These are phyloP conservation scores for Acronicta aceris DNA, from an alignment of 2,888 invertebrate species.

Conservation along the genomic window DNA sequence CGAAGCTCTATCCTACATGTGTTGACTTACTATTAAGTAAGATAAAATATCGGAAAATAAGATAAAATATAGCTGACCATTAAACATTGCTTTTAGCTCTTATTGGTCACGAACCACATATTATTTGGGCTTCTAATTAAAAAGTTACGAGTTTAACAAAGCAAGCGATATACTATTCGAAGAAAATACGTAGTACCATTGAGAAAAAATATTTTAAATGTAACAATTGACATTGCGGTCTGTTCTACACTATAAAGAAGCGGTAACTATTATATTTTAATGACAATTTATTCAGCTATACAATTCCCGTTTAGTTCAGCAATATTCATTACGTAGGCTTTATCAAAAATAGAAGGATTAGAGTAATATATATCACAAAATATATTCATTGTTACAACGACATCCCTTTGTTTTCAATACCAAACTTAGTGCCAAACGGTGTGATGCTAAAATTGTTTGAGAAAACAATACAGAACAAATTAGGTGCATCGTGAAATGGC, in stretches of 20 bases:
- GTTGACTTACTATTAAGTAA: not conserved
- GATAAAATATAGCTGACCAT: not conserved
- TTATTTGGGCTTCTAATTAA: constrained; percentile 12
- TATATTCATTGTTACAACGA: constrained; percentile 86
- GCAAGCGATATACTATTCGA: constrained; percentile 23
- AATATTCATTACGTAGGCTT: constrained; percentile 82
- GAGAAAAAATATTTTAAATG: constrained; percentile 45
- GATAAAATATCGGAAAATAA: too few species aligned
- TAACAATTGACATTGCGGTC: constrained; percentile 69
- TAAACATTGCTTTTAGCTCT: constrained; percentile 35
- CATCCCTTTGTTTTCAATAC: constrained; percentile 83
- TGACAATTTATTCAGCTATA: constrained; percentile 72
- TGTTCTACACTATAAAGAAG: constrained; percentile 64
- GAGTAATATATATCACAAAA: constrained; percentile 88
- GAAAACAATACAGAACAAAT: constrained; percentile 24
- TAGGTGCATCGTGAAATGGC: constrained; percentile 62
- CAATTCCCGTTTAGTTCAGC: constrained; percentile 82
- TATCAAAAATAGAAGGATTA: constrained; percentile 89
- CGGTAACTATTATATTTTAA: constrained; percentile 53
- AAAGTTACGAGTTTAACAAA: constrained; percentile 15
- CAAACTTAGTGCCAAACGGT: constrained; percentile 56
- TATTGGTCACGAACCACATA: constrained; percentile 29
- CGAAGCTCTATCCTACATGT: too few species aligned
- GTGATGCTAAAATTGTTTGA: constrained; percentile 17
- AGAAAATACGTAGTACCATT: constrained; percentile 52